These are phyloP conservation scores for Spea bombifrons DNA, from an alignment of 2,113 vertebrate genomes.

Conservation along the genomic window DNA sequence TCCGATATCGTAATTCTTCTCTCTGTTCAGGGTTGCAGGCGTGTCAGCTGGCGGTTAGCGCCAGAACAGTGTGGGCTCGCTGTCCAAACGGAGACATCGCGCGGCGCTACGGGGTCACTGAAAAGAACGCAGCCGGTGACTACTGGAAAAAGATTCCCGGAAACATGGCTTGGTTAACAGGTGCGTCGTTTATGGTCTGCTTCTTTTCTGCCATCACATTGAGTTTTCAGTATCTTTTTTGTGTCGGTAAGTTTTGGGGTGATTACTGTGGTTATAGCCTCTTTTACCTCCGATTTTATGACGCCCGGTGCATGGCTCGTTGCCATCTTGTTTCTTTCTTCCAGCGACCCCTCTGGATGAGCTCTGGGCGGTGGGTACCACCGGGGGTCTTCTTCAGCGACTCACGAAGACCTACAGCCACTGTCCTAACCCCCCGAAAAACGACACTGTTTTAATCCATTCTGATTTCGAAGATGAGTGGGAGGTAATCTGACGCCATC, in stretches of 20 bases:
- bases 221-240: too few species aligned
- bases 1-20: too few species aligned
- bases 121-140: constrained; percentile 88
- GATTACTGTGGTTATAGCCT: too few species aligned
- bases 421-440: constrained; percentile 57
- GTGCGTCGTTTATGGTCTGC: constrained; percentile 56
- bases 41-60: constrained; percentile 82
- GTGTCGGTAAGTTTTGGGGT: too few species aligned
- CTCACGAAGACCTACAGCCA: constrained; percentile 89
- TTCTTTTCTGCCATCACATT: too few species aligned
- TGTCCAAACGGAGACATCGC: constrained; percentile 88
- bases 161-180: constrained; percentile 74
- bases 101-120: constrained; percentile 84
- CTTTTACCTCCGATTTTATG: too few species aligned
- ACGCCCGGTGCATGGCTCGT: too few species aligned
- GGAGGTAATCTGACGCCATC: constrained; percentile 85
- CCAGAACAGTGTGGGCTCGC: constrained; percentile 85
- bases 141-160: constrained; percentile 98
- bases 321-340: constrained; percentile 35
- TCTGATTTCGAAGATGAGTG: constrained; percentile 90
- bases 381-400: constrained; percentile 81
- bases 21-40: constrained; percentile 76
- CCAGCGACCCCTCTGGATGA: constrained; percentile 86
- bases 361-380: constrained; percentile 81
- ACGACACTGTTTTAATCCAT: constrained; percentile 53